These are phyloP conservation scores for Callyntrura sp. DNA, from an alignment of 2,888 invertebrate species.

Conservation along the genomic window DNA sequence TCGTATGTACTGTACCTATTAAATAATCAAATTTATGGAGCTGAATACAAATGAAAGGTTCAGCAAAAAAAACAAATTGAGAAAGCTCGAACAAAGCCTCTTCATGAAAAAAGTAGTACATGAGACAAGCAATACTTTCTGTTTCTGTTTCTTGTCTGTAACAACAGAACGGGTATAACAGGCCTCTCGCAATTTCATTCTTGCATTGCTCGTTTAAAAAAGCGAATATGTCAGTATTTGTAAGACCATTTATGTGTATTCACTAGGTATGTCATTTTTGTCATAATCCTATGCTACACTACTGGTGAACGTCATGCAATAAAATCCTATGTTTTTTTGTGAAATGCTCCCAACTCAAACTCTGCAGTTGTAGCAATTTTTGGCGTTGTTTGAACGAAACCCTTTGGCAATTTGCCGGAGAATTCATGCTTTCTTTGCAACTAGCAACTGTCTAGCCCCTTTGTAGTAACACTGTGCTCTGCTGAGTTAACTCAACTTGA, in stretches of 20 bases:
- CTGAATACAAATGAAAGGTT: no score
- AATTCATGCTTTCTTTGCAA: not conserved
- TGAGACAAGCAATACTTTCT: no score
- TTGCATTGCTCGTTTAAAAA: no score
- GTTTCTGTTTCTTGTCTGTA: no score
- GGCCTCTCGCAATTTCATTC: no score
- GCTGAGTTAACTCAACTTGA: not conserved
- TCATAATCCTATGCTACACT: slow-evolving; percentile 2
- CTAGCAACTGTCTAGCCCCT: slow-evolving; percentile 12
- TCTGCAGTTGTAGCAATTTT: slow-evolving; percentile 51
- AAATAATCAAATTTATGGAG: no score
- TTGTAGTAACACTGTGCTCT: slow-evolving; percentile 9
- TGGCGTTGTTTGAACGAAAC: slow-evolving; percentile 52
- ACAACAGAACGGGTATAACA: no score
- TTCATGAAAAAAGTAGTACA: no score
- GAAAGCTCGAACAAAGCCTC: no score
- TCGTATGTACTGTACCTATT: no score
- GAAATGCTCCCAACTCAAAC: slow-evolving; percentile 44
- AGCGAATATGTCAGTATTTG: no score
- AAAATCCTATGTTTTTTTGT: slow-evolving; percentile 26
- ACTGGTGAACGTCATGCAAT: not conserved
- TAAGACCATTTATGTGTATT: not conserved
- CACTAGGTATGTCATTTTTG: not conserved
- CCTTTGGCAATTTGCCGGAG: slow-evolving; percentile 61
- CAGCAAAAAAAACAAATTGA: no score